A percentile compares a stretch with the other conserved stretches of the same genome.
Conservation (phyloP, 92 coral and sea anemone species). For the Epizoanthus rinbou region DNA sequence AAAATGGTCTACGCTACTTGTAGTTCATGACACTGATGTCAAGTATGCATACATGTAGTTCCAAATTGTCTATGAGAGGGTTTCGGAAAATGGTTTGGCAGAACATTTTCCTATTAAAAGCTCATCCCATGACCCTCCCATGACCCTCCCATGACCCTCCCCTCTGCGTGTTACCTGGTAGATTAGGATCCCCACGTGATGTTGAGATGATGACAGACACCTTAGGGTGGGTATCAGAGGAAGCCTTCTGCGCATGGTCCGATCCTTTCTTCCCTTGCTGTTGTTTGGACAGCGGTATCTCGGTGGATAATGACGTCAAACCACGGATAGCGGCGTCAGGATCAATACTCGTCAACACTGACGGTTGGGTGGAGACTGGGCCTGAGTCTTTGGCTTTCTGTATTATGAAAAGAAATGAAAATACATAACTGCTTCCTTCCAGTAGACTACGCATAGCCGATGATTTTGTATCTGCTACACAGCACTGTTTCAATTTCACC, state of each 20-base stretch:
- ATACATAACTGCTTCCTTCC: no score
- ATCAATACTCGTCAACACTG: slow-evolving; percentile 42
- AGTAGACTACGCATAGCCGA: no score
- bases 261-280: slow-evolving; percentile 30
- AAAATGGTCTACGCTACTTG: no score
- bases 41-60: no score
- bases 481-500: no score
- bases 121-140: no score
- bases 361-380: slow-evolving; percentile 40
- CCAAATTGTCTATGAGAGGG: no score
- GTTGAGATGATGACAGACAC: slow-evolving; percentile 66
- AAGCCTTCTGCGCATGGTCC: slow-evolving; percentile 25
- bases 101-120: no score
- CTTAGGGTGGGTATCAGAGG: slow-evolving; percentile 55
- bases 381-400: slow-evolving; percentile 58
- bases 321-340: slow-evolving; percentile 48
- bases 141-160: no score
- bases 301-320: slow-evolving; percentile 39
- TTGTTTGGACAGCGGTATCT: slow-evolving; percentile 10
- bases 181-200: slow-evolving; percentile 49
- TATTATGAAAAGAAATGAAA: background rate
- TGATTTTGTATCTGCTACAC: no score
- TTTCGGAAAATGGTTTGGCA: no score
- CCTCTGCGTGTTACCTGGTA: slow-evolving; percentile 23
- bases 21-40: no score